phyloP scores from a whole-genome alignment of 2,888 invertebrate species.

The Hypomecis punctinalis region DNA sequence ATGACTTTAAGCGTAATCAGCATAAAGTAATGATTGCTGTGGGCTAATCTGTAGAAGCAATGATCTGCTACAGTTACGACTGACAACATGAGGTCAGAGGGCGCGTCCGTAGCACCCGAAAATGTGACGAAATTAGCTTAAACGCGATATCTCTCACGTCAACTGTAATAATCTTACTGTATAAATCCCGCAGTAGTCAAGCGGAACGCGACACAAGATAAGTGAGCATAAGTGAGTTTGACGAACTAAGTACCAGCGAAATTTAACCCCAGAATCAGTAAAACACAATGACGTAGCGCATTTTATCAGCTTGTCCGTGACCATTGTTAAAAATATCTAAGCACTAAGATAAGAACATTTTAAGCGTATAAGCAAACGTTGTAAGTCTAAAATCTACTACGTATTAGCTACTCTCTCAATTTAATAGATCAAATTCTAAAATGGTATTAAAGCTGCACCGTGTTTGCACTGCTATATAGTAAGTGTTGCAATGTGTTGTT shows the following conservation, averaged over 20 bases:
- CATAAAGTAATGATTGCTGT: slow-evolving; percentile 29
- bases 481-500: too few relatives aligned
- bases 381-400: too few relatives aligned
- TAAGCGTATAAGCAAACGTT: too few relatives aligned
- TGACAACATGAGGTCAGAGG: slow-evolving; percentile 41
- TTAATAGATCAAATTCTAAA: too few relatives aligned
- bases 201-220: slow-evolving; percentile 45
- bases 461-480: too few relatives aligned
- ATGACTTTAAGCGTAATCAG: slow-evolving; percentile 20
- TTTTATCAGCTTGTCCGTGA: too few relatives aligned
- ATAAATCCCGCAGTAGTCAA: slow-evolving; percentile 30
- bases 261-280: neutral
- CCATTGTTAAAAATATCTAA: too few relatives aligned
- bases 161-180: slow-evolving; percentile 50
- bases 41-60: slow-evolving; percentile 34
- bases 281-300: neutral
- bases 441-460: too few relatives aligned
- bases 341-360: too few relatives aligned
- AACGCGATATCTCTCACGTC: slow-evolving; percentile 52
- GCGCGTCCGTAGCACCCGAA: slow-evolving; percentile 49
- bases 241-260: slow-evolving; percentile 20
- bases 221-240: slow-evolving; percentile 38
- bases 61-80: slow-evolving; percentile 31
- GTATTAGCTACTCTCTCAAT: too few relatives aligned
- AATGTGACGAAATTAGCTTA: slow-evolving; percentile 55